Base-by-base conservation (phyloP, 92 coral and sea anemone species). In the Epizoanthus fatuus region DNA sequence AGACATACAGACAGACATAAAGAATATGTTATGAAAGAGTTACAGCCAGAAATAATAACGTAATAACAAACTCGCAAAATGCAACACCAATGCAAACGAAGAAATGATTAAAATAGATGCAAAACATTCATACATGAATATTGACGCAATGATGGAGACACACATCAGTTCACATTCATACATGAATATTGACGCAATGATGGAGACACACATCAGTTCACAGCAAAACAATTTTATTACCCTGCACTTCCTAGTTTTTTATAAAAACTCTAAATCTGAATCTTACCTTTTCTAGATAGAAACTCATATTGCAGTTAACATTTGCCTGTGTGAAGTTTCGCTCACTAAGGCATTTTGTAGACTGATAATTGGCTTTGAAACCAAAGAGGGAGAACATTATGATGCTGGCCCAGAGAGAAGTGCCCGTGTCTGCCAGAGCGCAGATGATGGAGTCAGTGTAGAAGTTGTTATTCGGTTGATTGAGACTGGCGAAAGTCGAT, bases 371-470 rank as follows among this genome's bases (percentile, higher is more conserved):
- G 32, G 93, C 93, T 32, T 90, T 92, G 88, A 90, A 97, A 3
- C 99, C 99, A 88, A 97, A 93, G 79, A 97, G 87, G 19, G 98
- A 95, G 74, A 95, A 97, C 94, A 97, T 95, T 32, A 97, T 94
- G 40, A 97, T 95, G 49, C 99, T 95, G 15, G 99, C 98, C 94
- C 96, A 95, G 39, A 97, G 44, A 16, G 99, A 97, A 6, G 96
- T 92, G 7, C 92, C 97, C 10, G 94, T 87, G 91, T 97, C 93
- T 3, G 96, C 93, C 29, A 97, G 80, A 2, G 97, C 87, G 58
- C 91, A 86, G 63, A 92, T 53, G 55, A 97, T 63, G 3, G 99
- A 98, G 55, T 97, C 99, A 72, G 82, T 77, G 64, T 60, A 93
- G 75, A 91, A 95, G 86, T 90, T 90, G 81, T 94, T 97, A 16